These are phyloP conservation scores for Pseudomyrmex sp. DNA, from an alignment of 1,140 invertebrate species.

Conservation along the genomic window DNA sequence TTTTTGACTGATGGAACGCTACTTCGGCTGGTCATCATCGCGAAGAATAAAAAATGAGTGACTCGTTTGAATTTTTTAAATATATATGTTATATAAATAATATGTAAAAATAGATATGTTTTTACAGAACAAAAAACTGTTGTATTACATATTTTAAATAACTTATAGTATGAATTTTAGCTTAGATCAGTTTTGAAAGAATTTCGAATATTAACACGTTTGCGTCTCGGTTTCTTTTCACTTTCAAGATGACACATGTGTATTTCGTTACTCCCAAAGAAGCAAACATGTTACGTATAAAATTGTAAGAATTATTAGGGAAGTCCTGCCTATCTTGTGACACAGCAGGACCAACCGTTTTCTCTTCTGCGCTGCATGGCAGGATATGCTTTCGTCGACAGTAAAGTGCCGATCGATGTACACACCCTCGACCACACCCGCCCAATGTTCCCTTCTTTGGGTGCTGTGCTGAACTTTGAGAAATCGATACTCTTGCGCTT, in stretches of 20 bases:
- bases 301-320: constrained; percentile 3
- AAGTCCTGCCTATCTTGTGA: constrained; percentile 49
- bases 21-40: neutral
- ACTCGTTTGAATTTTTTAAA: neutral
- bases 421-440: constrained; percentile 74
- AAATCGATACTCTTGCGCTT: constrained; percentile 68
- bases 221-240: no score
- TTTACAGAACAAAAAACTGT: no score
- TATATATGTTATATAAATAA: no score
- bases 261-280: no score
- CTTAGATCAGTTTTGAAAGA: no score
- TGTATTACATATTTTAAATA: no score
- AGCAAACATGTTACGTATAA: neutral
- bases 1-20: constrained; percentile 17
- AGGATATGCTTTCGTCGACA: constrained; percentile 65
- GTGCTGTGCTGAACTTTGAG: constrained; percentile 68
- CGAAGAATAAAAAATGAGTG: neutral
- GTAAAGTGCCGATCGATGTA: constrained; percentile 75
- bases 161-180: no score
- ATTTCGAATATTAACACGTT: no score
- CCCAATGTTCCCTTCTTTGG: constrained; percentile 71
- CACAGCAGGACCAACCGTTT: constrained; percentile 41
- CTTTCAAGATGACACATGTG: no score
- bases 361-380: constrained; percentile 53
- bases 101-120: no score